Conservation (phyloP, 1,140 invertebrate genomes). For the Cheumatopsyche charites region DNA sequence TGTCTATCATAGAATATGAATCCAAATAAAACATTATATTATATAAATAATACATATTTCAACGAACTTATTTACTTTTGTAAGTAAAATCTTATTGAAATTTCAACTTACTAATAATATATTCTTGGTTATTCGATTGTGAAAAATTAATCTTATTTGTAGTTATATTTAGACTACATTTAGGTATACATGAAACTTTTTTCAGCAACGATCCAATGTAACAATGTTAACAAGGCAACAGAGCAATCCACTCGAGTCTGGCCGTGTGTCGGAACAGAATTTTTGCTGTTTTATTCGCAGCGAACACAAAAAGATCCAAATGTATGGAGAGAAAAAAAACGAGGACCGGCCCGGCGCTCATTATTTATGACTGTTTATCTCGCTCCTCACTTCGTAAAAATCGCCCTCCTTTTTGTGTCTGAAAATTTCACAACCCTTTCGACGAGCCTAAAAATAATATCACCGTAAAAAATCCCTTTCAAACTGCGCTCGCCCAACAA, state of each 20-base stretch:
- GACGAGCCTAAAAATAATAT: neutral
- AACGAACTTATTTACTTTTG: no score
- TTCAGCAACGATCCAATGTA: conserved; percentile 21
- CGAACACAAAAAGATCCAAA: neutral
- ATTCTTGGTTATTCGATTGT: no score
- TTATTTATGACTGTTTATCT: conserved; percentile 27
- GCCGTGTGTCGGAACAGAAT: conserved; percentile 20
- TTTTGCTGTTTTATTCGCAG: conserved; percentile 6
- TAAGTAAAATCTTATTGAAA: neutral
- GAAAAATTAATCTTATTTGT: no score
- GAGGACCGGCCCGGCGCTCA: neutral
- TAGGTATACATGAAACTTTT: conserved; percentile 1
- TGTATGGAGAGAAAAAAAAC: conserved; percentile 4
- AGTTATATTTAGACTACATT: no score
- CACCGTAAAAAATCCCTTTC: neutral
- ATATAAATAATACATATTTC: no score
- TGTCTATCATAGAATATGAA: no score
- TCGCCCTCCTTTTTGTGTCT: conserved; percentile 7
- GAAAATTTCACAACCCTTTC: conserved; percentile 19
- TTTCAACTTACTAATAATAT: neutral
- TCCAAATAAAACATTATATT: no score
- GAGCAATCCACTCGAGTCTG: conserved; percentile 18
- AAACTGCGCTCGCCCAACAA: conserved; percentile 8
- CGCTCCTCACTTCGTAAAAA: conserved; percentile 22
- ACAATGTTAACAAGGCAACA: conserved; percentile 26